phyloP scores from a whole-genome alignment of 2,113 vertebrate genomes.

The Rhynchomys soricoides region DNA sequence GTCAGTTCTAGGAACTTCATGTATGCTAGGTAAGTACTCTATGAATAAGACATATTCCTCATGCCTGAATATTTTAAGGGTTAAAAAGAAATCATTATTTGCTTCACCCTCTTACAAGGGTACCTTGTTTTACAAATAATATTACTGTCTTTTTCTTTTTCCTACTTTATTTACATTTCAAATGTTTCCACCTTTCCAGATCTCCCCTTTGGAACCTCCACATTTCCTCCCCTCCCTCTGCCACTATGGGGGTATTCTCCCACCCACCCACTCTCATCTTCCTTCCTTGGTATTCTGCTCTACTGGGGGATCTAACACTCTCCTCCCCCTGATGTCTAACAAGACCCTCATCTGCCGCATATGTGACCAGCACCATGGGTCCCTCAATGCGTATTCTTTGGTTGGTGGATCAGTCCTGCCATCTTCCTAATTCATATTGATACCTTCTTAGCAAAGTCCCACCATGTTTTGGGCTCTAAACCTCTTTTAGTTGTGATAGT shows the following conservation, averaged over 20 bases:
- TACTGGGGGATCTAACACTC: no score
- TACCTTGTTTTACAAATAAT: neutral
- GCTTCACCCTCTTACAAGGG: neutral
- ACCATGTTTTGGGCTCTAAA: neutral
- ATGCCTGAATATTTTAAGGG: neutral
- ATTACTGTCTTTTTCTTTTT: neutral
- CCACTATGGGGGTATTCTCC: no score
- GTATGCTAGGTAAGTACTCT: neutral
- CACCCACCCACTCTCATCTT: no score
- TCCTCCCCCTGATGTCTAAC: no score
- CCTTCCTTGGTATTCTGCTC: no score
- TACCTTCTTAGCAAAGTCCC: neutral
- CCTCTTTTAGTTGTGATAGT: neutral
- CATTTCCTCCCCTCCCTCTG: no score
- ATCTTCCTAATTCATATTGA: neutral
- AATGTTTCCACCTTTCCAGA: no score
- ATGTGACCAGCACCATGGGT: no score
- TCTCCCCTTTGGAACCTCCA: no score
- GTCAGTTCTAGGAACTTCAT: neutral
- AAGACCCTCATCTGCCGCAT: no score
- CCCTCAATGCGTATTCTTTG: no score
- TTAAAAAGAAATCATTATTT: neutral
- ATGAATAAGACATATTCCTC: neutral
- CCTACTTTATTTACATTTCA: no score
- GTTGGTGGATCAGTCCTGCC: neutral